Evolutionary conservation across 2,113 vertebrate species (phyloP).

Genomic region (Thalassarche chlororhynchos): DNA sequence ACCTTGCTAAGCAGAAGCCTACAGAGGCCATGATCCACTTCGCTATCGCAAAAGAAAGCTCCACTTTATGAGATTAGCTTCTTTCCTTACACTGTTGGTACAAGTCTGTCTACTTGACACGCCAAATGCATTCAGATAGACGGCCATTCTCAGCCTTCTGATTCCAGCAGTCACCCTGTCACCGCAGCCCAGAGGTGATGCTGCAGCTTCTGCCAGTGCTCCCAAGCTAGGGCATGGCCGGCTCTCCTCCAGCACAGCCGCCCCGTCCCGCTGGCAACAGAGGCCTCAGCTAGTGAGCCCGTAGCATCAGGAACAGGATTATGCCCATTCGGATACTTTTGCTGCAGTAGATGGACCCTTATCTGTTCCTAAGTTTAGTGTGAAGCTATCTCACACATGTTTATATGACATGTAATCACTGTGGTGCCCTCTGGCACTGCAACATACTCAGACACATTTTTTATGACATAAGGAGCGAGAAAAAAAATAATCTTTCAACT

Average conservation of each 20-base stretch:
- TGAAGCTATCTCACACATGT: neutral
- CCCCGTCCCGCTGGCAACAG: neutral
- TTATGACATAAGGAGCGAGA: neutral
- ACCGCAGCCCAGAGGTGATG: neutral
- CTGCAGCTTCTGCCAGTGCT: neutral
- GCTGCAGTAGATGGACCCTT: neutral
- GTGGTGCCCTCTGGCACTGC: neutral
- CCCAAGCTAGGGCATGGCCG: rapidly evolving
- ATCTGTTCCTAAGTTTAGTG: neutral
- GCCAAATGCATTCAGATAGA: neutral
- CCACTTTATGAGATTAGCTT: neutral
- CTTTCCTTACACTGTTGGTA: neutral
- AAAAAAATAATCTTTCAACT: neutral
- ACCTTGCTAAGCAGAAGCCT: neutral
- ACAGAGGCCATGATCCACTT: neutral
- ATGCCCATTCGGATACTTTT: neutral
- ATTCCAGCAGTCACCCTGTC: rapidly evolving
- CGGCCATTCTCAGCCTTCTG: neutral
- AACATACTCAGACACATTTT: neutral
- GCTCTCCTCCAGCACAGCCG: neutral
- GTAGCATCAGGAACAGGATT: neutral
- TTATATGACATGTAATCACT: neutral
- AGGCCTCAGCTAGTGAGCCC: neutral
- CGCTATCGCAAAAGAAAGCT: neutral
- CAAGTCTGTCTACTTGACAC: neutral